Base-by-base conservation (phyloP, 1,140 invertebrate genomes). In the Neotoxoptera formosana region DNA sequence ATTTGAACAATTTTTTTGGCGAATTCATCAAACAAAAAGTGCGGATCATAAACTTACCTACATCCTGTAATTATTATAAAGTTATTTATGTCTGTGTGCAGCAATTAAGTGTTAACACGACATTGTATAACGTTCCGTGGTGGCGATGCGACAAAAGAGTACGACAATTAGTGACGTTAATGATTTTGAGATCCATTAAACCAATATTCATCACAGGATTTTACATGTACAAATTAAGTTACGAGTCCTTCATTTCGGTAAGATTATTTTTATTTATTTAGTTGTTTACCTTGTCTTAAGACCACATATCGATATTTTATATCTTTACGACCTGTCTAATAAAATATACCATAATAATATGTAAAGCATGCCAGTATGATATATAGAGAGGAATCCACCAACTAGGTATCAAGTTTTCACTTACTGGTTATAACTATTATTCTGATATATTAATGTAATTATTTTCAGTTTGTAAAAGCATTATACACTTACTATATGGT, bases 1-100 rank as follows among this genome's bases (percentile, higher is more conserved):
- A 86, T 56, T 48, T 93, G 1, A 93, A 93, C 25, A 93, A 93
- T 60, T 93, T 86, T 56, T 93, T 93, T 36, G 81, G 91, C 11
- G 91, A 93, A 56, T 93, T 41, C 1, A 83, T 93, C 21, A 51
- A 60, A 83, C 81, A 93, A 86, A 93, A 93, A 51, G 81, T 93
- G n/a, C 20, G 20, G 1, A 51, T 8, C 86, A 41, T 30, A 36
- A 41, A 81, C 25, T 1, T 41, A 23, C 21, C 8, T 41, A 17
- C 9, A 25, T 45, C 25, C 14, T 83, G 2, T 21, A 41, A 83
- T 83, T 41, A 41, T 41, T 41, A 41, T 41, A 41, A 45, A 9
- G 20, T 84, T 45, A 45, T 41, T 84, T 45, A 23, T 76, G 30
- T n/a, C 7, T 36, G 36, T 83, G 2, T 83, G 1, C 25, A 90